Conservation (phyloP, 30 jellyfish, hydroid and myxozoan genomes). For the Chironex yamaguchii region DNA sequence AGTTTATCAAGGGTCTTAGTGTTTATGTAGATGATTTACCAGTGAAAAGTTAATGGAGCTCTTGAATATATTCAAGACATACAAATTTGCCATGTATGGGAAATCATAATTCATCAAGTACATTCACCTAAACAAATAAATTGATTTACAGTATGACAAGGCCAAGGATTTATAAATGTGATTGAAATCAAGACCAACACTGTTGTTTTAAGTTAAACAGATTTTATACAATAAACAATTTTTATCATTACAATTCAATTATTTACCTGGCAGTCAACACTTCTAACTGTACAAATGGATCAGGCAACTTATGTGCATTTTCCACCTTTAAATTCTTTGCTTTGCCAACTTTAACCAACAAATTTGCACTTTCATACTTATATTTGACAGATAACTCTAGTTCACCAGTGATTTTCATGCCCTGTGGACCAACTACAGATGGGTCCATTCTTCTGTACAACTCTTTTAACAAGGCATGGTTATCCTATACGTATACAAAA, state of each 20-base stretch:
- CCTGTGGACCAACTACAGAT: slow-evolving; percentile 44
- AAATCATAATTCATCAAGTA: no score
- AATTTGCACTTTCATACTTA: slow-evolving; percentile 63
- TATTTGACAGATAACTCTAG: slow-evolving; percentile 78
- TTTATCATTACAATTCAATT: not conserved
- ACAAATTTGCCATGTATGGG: no score
- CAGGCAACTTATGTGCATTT: slow-evolving; percentile 78
- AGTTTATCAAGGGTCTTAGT: no score
- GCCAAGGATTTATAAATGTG: no score
- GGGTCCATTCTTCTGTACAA: slow-evolving; percentile 85
- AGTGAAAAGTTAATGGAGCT: no score
- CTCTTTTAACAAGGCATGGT: slow-evolving; percentile 79
- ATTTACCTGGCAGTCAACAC: slow-evolving; percentile 64
- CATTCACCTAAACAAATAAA: no score
- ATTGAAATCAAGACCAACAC: not conserved
- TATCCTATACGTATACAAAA: no score
- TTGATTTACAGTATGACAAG: no score
- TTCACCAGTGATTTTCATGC: slow-evolving; percentile 67
- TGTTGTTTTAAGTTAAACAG: not conserved
- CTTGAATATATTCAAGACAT: no score
- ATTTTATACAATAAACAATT: not conserved
- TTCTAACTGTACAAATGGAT: slow-evolving; percentile 66
- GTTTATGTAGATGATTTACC: no score
- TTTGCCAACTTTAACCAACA: slow-evolving; percentile 83
- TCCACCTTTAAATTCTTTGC: slow-evolving; percentile 65